Conservation (phyloP, 2,888 invertebrate species). For the Mesorhabditis spiculigera region DNA sequence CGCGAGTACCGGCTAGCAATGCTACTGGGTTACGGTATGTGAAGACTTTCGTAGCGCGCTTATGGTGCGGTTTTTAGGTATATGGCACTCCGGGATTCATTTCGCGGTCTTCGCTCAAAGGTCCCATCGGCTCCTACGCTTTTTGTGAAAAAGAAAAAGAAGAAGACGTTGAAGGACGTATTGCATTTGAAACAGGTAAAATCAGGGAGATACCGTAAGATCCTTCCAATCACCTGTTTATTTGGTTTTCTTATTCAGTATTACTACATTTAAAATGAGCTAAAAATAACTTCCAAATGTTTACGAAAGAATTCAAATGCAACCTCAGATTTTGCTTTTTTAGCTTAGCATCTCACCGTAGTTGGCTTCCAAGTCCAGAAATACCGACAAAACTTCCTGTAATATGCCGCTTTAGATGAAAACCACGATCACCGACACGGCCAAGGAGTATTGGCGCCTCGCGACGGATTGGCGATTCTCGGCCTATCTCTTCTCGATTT, state of each 20-base stretch:
- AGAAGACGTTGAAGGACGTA: slow-evolving; percentile 7
- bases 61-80: not conserved
- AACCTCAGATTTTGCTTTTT: too few relatives aligned
- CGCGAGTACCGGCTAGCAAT: not conserved
- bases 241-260: too few relatives aligned
- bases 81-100: not conserved
- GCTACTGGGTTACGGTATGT: not conserved
- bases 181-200: slow-evolving; percentile 1
- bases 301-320: too few relatives aligned
- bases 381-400: too few relatives aligned
- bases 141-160: slow-evolving; percentile 16
- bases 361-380: too few relatives aligned
- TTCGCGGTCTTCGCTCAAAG: slow-evolving; percentile 22
- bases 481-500: slow-evolving; percentile 17
- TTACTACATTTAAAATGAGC: too few relatives aligned
- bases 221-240: too few relatives aligned
- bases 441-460: slow-evolving; percentile 10
- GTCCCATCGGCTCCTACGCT: slow-evolving; percentile 35
- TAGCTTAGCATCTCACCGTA: too few relatives aligned
- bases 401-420: too few relatives aligned
- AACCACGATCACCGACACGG: slow-evolving; percentile 7
- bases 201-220: too few relatives aligned
- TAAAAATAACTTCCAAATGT: too few relatives aligned
- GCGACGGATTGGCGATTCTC: slow-evolving; percentile 6
- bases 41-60: not conserved